These are phyloP conservation scores for Drosophila fuyamai DNA, from an alignment of 1,140 invertebrate species.

Conservation along the genomic window DNA sequence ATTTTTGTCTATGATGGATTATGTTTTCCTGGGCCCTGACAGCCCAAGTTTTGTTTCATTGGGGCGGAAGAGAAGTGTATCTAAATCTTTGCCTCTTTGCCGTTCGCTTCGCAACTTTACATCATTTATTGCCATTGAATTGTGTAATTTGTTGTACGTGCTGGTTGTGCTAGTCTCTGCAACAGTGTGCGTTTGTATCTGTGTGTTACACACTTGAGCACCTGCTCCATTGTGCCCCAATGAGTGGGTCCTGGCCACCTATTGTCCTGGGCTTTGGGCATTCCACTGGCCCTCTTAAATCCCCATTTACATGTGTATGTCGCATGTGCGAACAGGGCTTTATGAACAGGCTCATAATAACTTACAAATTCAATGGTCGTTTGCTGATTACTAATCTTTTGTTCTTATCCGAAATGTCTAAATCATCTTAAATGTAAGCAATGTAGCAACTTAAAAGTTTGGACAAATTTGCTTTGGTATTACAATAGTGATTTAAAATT, in stretches of 20 bases:
- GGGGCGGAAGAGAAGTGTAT: slow-evolving; percentile 11
- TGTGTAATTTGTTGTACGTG: slow-evolving; percentile 68
- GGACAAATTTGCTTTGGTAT: background rate
- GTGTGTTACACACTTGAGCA: slow-evolving; percentile 28
- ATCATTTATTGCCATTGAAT: slow-evolving; percentile 71
- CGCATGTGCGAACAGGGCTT: slow-evolving; percentile 8
- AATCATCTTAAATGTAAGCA: background rate
- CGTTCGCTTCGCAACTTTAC: slow-evolving; percentile 33
- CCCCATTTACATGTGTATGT: slow-evolving; percentile 37
- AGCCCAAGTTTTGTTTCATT: slow-evolving; percentile 50
- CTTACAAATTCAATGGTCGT: background rate
- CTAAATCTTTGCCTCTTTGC: slow-evolving; percentile 11
- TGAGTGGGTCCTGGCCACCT: slow-evolving; percentile 15
- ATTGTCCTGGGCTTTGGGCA: slow-evolving; percentile 25
- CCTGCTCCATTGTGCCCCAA: slow-evolving; percentile 24
- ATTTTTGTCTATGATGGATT: slow-evolving; percentile 77
- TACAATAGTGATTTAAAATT: too few relatives aligned
- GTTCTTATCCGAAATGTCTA: background rate
- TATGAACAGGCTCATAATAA: slow-evolving; percentile 12
- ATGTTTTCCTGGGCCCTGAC: slow-evolving; percentile 73
- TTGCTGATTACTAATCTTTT: background rate
- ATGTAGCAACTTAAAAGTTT: background rate
- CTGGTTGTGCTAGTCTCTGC: slow-evolving; percentile 11
- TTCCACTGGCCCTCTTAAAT: slow-evolving; percentile 4
- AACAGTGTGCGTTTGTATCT: slow-evolving; percentile 16